phyloP scores from a whole-genome alignment of 2,113 vertebrate species.

The Petromus typicus region DNA sequence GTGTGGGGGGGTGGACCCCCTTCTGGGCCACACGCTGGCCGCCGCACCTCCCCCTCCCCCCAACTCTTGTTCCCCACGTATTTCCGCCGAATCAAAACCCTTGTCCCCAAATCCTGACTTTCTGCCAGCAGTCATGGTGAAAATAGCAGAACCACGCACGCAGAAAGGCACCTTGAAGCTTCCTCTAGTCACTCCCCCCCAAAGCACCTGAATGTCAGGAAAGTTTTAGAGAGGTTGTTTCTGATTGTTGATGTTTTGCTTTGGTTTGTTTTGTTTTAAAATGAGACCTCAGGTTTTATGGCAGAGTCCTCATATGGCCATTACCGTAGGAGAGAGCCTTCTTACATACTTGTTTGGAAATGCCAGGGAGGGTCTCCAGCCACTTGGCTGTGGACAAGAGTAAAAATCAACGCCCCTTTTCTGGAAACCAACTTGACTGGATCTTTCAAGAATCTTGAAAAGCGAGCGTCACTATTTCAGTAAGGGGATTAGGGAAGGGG shows the following conservation, averaged over 20 bases:
- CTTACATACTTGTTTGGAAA: background rate
- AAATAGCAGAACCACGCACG: background rate
- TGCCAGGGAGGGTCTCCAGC: background rate
- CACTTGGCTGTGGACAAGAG: background rate
- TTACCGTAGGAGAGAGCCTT: background rate
- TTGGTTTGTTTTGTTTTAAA: slow-evolving; percentile 3
- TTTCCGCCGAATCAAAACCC: background rate
- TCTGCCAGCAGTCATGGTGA: background rate
- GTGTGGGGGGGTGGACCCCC: too few relatives aligned
- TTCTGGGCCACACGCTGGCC: background rate
- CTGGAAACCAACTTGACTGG: background rate
- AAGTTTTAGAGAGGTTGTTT: background rate
- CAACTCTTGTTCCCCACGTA: background rate
- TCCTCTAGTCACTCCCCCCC: too few relatives aligned
- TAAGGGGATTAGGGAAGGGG: background rate
- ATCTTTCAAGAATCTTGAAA: background rate
- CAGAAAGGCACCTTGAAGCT: background rate
- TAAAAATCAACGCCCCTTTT: background rate
- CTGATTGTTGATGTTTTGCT: background rate
- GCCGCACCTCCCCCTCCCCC: background rate
- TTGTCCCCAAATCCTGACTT: background rate
- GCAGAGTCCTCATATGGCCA: background rate
- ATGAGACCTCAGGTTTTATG: background rate
- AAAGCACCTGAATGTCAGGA: background rate
- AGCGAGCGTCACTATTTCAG: background rate